Conservation (phyloP, 2,888 invertebrate genomes). For the Atrina japonica region DNA sequence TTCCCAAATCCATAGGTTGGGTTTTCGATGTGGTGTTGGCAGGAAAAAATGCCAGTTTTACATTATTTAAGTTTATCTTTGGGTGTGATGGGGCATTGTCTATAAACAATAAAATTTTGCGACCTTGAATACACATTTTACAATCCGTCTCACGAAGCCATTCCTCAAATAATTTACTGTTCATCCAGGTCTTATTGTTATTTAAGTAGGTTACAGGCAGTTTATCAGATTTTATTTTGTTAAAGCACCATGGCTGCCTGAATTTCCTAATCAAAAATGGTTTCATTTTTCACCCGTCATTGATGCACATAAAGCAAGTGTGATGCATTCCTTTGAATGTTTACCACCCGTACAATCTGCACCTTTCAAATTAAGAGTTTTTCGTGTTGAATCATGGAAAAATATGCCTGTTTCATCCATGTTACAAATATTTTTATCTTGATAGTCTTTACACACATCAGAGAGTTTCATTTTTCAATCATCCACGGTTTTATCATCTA, state of each 20-base stretch:
- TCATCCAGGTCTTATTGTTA: slow-evolving; percentile 23
- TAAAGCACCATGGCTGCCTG: slow-evolving; percentile 24
- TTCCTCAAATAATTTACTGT: slow-evolving; percentile 2
- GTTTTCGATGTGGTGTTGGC: slow-evolving; percentile 7
- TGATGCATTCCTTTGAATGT: slow-evolving; percentile 14
- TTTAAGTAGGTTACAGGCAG: slow-evolving; percentile 7
- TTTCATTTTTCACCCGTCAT: slow-evolving; percentile 7
- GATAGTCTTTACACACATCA: too few species aligned
- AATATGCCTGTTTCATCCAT: too few species aligned
- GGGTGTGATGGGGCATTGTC: slow-evolving; percentile 25
- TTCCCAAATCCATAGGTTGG: slow-evolving; percentile 29
- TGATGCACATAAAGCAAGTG: slow-evolving; percentile 4
- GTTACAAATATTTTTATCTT: too few species aligned
- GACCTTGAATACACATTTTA: slow-evolving; percentile 1
- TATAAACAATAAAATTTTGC: slow-evolving; percentile 15
- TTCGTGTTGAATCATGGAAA: neutral
- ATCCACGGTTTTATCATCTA: too few species aligned
- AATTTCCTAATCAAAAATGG: slow-evolving; percentile 17
- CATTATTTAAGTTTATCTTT: neutral
- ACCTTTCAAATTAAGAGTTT: slow-evolving; percentile 1
- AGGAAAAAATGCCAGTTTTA: slow-evolving; percentile 11
- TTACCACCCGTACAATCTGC: slow-evolving; percentile 3
- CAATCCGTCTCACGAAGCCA: neutral
- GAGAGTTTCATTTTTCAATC: too few species aligned
- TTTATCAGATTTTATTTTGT: neutral